Evolutionary conservation across 2,888 invertebrate species (phyloP).

Genomic region (Nomada hirtipes): DNA sequence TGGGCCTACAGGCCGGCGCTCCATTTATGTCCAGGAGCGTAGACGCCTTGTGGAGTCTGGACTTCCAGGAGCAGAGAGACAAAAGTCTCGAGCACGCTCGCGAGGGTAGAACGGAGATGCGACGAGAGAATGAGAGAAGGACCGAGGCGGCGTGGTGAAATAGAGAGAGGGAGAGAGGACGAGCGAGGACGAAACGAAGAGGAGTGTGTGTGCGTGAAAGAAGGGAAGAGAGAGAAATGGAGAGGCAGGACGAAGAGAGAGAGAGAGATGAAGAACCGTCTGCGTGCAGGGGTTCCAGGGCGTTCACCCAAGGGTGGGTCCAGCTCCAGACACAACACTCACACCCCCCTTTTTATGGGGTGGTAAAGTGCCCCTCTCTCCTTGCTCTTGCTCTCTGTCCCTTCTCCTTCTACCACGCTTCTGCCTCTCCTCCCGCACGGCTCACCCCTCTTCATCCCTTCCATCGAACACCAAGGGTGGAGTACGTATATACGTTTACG

Average conservation of each 20-base stretch:
- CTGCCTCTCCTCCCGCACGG: conserved; percentile 36
- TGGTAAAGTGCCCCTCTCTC: conserved; percentile 72
- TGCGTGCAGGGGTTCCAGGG: conserved; percentile 78
- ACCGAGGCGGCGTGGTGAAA: conserved; percentile 20
- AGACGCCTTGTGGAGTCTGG: conserved; percentile 74
- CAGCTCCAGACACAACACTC: conserved; percentile 81
- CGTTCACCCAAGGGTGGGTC: conserved; percentile 80
- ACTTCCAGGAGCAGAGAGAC: conserved; percentile 26
- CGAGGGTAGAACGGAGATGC: conserved; percentile 22
- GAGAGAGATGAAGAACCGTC: conserved; percentile 75
- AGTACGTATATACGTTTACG: conserved; percentile 67
- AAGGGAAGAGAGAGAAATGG: conserved; percentile 7
- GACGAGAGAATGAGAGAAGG: conserved; percentile 29
- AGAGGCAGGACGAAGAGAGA: conserved; percentile 23
- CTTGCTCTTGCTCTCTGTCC: conserved; percentile 63
- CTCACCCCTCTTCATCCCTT: conserved; percentile 59
- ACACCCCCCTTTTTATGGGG: conserved; percentile 75
- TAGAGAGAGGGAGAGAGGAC: conserved; percentile 5
- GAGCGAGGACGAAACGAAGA: conserved; percentile 21
- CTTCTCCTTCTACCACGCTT: conserved; percentile 44
- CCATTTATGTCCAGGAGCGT: conserved; percentile 71
- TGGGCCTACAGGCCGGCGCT: conserved; percentile 65
- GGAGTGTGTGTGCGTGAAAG: conserved; percentile 10
- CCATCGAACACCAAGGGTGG: conserved; percentile 48
- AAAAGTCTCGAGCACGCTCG: conserved; percentile 5